Evolutionary conservation across 2,797 vertebrate species (phyloP).

Genomic region (Rhynchonycteris naso): DNA sequence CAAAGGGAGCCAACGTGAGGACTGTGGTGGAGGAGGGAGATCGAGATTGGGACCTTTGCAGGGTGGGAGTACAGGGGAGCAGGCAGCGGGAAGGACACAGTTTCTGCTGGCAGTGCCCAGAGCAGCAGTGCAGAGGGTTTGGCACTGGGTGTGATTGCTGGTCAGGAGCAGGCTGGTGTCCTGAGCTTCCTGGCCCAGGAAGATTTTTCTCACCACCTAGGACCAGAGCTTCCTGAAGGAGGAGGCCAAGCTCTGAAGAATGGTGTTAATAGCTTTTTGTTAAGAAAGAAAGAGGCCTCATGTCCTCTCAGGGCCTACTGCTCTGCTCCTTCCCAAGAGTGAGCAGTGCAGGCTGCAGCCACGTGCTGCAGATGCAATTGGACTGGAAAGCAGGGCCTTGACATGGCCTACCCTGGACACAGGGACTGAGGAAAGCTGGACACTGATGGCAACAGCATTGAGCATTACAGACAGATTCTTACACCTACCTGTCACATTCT

Average conservation of each 20-base stretch:
- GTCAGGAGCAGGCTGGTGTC: neutral
- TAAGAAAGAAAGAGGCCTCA: neutral
- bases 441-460: neutral
- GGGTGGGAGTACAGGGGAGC: neutral
- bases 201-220: neutral
- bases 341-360: neutral
- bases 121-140: neutral
- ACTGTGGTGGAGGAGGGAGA: neutral
- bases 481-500: neutral
- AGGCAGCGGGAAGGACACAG: neutral
- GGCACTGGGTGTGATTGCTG: neutral
- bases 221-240: neutral
- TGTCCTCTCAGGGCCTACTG: fast-evolving
- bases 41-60: neutral
- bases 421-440: neutral
- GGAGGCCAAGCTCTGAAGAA: too few relatives aligned
- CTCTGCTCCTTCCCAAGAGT: neutral
- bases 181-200: neutral
- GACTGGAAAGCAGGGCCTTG: neutral
- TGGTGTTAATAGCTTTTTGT: neutral
- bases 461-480: neutral
- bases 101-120: neutral
- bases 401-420: neutral
- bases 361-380: neutral
- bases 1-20: neutral